Evolutionary conservation across 2,113 vertebrate species (phyloP).

Genomic region (Eira barbara): DNA sequence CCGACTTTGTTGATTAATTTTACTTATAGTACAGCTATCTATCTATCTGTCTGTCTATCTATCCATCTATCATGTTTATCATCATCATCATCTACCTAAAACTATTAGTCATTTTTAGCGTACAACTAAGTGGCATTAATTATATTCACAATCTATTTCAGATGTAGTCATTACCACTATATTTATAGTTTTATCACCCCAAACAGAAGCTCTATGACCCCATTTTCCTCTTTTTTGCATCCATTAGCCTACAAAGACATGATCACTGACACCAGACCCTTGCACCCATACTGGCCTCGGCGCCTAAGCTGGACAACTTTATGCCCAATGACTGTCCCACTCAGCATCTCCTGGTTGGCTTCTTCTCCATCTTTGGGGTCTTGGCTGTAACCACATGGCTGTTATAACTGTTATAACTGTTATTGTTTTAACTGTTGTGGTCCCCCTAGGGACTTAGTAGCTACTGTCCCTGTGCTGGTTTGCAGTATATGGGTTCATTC

Average conservation of each 20-base stretch:
- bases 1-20: not conserved
- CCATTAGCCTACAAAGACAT: slow-evolving; percentile 19
- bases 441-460: slow-evolving; percentile 73
- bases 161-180: not conserved
- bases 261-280: not conserved
- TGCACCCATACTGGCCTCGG: slow-evolving; percentile 90
- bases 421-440: slow-evolving; percentile 28
- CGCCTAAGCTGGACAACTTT: slow-evolving; percentile 85
- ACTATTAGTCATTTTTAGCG: not conserved
- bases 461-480: slow-evolving; percentile 91
- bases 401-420: slow-evolving; percentile 65
- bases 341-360: slow-evolving; percentile 84
- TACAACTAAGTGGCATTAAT: not conserved
- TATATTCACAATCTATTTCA: not conserved
- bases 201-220: not conserved
- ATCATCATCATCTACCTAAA: not conserved
- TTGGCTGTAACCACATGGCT: slow-evolving; percentile 84
- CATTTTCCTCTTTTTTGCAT: not conserved
- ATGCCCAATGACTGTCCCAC: slow-evolving; percentile 86
- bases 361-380: slow-evolving; percentile 85
- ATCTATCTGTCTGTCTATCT: not conserved
- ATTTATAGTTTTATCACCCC: not conserved
- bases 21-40: not conserved
- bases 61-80: not conserved
- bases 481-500: slow-evolving; percentile 89